These are phyloP conservation scores for Eurytoma adleriae DNA, from an alignment of 2,888 invertebrate species.

Conservation along the genomic window DNA sequence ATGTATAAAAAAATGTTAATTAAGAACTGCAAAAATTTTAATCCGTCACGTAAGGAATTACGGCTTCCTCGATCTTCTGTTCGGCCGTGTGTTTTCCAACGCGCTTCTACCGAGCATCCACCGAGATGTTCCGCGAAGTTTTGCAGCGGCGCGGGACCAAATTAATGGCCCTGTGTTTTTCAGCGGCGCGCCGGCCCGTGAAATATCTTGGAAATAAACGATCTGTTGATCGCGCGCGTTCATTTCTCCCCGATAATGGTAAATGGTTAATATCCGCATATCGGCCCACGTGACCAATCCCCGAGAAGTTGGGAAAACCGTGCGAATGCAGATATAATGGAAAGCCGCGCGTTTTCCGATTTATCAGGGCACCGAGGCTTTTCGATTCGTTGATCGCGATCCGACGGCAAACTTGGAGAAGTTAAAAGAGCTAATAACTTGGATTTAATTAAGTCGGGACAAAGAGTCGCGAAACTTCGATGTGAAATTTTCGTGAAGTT, in stretches of 20 bases:
- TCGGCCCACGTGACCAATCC: neutral
- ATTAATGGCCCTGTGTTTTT: slow-evolving; percentile 33
- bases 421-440: too few species aligned
- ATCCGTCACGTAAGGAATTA: neutral
- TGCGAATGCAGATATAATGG: neutral
- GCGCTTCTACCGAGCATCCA: neutral
- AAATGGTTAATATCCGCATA: slow-evolving; percentile 16
- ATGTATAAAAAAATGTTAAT: too few species aligned
- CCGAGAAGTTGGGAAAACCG: neutral
- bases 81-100: neutral
- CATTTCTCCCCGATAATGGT: slow-evolving; percentile 5
- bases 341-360: neutral
- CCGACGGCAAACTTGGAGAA: too few species aligned
- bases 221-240: slow-evolving; percentile 8
- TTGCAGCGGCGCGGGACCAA: neutral
- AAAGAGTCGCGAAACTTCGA: too few species aligned
- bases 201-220: slow-evolving; percentile 29
- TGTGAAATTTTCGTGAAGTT: too few species aligned
- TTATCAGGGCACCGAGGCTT: neutral
- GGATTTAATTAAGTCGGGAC: too few species aligned
- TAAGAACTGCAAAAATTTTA: neutral
- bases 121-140: neutral
- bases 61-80: neutral
- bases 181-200: neutral
- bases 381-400: too few species aligned